Evolutionary conservation across 2,888 invertebrate species (phyloP), one percentile per base, ranked within the genome.

Genomic region (Sarcophaga carnaria): DNA sequence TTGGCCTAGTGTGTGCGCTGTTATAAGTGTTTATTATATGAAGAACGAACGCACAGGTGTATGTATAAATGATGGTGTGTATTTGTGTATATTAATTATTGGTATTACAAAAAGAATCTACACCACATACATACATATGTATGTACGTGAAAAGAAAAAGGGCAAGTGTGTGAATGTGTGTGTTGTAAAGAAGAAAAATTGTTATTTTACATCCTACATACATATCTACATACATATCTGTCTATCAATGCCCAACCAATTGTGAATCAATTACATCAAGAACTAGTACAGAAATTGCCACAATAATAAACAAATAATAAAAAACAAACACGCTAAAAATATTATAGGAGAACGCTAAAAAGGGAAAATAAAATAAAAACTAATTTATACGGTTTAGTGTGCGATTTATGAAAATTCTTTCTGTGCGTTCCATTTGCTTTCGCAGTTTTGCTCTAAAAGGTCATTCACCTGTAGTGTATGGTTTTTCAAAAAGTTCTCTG

Each of bases 391-490:
- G 37, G 37, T 64, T 80, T 75, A 69, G 75, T 60, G n/a, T 64
- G 49, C 37, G 69, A 84, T 75, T 75, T 75, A 47, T 76, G 27
- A 69, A 80, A 63, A 79, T 69, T 47, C 37, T n/a, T n/a, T 70
- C 4, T 75, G 25, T 49, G 64, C 27, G 47, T 66, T 76, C 54
- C 69, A 49, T 76, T 60, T 70, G 6, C 49, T 64, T 47, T 47
- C 70, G 60, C 64, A 60, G 37, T 10, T 37, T 37, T 37, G 37
- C 37, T 37, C 75, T 27, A 74, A 83, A 87, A 79, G 87, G 83
- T 87, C 87, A 87, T 71, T 87, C 87, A 87, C 87, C 87, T 87
- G 71, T 22, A 47, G 37, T 69, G 47, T 62, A 59, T 59, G n/a
- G 20, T 72, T 77, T 37, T 37, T 37, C 37, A 37, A 37, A 37